A percentile compares a stretch with the other conserved stretches of the same genome.
Evolutionary conservation across 2,797 vertebrate species (phyloP).

Genomic region (Salarias fasciatus): DNA sequence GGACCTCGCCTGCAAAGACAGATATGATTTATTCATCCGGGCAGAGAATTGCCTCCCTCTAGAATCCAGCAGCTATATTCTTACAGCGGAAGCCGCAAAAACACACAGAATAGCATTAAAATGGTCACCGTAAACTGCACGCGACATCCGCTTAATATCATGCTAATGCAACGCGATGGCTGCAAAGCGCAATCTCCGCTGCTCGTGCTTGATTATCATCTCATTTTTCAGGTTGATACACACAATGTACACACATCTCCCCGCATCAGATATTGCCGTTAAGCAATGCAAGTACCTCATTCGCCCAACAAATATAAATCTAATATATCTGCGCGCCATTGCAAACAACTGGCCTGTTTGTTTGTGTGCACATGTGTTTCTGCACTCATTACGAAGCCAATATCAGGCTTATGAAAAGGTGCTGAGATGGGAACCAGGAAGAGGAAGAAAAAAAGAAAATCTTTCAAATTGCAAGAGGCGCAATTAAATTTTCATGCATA

Average conservation of each 20-base stretch:
- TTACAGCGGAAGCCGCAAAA: conserved; percentile 32
- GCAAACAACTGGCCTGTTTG: conserved; percentile 15
- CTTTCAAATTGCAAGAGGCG: conserved; percentile 42
- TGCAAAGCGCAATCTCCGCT: conserved; percentile 2
- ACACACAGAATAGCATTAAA: conserved; percentile 44
- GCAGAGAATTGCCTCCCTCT: conserved; percentile 61
- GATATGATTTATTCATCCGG: conserved; percentile 78
- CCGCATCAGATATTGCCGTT: not conserved
- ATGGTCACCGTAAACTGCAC: conserved; percentile 25
- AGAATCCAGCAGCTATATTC: conserved; percentile 39
- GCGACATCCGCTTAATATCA: conserved; percentile 32
- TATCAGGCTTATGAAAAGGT: conserved; percentile 24
- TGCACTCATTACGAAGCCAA: conserved; percentile 26
- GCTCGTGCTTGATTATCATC: not conserved
- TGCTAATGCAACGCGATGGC: conserved; percentile 4
- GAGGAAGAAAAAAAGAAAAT: not conserved
- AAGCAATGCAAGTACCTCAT: conserved; percentile 6
- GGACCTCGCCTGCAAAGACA: conserved; percentile 59
- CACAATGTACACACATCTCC: not conserved
- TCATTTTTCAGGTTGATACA: conserved; percentile 1
- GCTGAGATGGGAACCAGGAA: not conserved
- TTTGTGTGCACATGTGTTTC: conserved; percentile 9
- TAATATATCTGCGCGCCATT: conserved; percentile 20
- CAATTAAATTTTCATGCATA: conserved; percentile 68
- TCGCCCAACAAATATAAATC: conserved; percentile 43